Conservation (phyloP, 2,113 vertebrate genomes). For the Alces alces region DNA sequence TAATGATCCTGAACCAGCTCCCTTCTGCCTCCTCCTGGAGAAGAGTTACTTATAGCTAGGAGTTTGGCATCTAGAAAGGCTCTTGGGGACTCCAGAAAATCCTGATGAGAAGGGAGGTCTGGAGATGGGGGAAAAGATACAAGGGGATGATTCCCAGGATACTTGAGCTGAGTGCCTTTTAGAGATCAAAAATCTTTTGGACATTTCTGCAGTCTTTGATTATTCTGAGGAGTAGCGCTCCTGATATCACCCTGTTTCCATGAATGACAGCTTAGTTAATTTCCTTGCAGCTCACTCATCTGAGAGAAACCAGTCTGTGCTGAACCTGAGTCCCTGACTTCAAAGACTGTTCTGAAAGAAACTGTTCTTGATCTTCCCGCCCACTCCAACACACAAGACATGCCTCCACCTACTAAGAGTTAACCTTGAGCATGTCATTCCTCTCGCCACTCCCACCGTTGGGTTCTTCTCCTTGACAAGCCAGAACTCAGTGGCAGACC, state of each 20-base stretch:
- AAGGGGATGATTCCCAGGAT: neutral
- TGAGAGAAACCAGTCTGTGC: neutral
- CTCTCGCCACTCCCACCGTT: neutral
- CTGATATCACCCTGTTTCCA: neutral
- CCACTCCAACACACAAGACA: neutral
- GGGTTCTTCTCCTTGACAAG: neutral
- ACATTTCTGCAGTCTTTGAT: neutral
- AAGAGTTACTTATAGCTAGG: neutral
- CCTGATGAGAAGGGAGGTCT: neutral
- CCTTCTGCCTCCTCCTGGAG: neutral
- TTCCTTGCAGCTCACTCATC: neutral
- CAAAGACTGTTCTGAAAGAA: conserved; percentile 25
- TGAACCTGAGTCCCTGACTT: neutral
- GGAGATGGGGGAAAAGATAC: neutral
- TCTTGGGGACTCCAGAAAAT: neutral
- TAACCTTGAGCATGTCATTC: neutral
- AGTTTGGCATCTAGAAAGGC: neutral
- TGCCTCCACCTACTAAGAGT: neutral
- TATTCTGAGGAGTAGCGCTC: neutral
- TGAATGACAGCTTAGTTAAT: neutral
- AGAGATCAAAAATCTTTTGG: neutral
- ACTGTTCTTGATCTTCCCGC: neutral
- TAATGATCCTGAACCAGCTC: neutral
- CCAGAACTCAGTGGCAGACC: neutral
- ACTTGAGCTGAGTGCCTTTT: neutral